phyloP scores from a whole-genome alignment of 2,797 vertebrate genomes.

The Australoheros facetus region DNA sequence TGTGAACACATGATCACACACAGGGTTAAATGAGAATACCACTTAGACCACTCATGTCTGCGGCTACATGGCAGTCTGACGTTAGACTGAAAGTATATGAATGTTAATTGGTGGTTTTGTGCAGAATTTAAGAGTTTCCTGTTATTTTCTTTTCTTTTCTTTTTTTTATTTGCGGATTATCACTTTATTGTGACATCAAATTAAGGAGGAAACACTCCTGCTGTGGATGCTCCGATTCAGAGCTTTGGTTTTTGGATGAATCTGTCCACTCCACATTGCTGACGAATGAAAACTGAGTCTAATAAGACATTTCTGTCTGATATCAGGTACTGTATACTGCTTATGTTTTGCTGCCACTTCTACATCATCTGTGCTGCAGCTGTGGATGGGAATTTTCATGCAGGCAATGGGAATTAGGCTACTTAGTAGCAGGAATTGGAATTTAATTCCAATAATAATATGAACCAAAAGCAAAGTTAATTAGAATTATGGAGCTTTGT shows the following conservation, averaged over 20 bases:
- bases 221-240: background rate
- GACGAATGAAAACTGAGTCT: background rate
- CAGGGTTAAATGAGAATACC: background rate
- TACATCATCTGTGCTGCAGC: background rate
- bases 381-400: background rate
- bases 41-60: background rate
- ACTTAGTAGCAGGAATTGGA: background rate
- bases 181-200: background rate
- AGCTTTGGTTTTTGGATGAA: background rate
- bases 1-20: conserved; percentile 31
- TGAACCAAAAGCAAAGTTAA: background rate
- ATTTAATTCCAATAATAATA: conserved; percentile 1
- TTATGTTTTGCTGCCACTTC: background rate
- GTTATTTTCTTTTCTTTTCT: background rate
- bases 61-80: background rate
- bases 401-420: background rate
- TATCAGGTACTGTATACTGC: background rate
- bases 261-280: background rate
- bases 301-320: background rate
- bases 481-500: background rate
- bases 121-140: background rate
- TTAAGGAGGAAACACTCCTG: background rate
- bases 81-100: background rate
- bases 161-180: background rate
- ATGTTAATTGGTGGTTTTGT: background rate